Evolutionary conservation across 2,113 vertebrate species (phyloP).

Genomic region (Actenoides hombroni): DNA sequence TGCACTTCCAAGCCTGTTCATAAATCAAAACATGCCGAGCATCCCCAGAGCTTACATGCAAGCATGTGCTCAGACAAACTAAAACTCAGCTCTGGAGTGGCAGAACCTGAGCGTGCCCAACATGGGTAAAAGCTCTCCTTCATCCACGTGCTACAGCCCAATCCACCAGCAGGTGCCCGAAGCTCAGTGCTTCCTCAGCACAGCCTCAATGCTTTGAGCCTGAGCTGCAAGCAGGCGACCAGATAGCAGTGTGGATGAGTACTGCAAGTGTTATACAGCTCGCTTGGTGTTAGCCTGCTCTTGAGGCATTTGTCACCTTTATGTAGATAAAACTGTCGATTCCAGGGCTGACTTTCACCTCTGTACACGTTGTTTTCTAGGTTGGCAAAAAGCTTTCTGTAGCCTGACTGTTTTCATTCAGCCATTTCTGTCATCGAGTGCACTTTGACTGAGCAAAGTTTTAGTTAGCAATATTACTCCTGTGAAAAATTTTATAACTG

Average conservation of each 20-base stretch:
- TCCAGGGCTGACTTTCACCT: slow-evolving; percentile 54
- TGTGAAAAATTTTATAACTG: not conserved
- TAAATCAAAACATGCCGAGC: slow-evolving; percentile 48
- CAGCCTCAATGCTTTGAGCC: slow-evolving; percentile 33
- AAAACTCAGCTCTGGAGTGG: slow-evolving; percentile 52
- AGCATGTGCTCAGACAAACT: slow-evolving; percentile 62
- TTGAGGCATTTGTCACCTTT: slow-evolving; percentile 57
- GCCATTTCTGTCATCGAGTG: slow-evolving; percentile 26
- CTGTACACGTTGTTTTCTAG: slow-evolving; percentile 53
- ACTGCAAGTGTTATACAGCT: slow-evolving; percentile 31
- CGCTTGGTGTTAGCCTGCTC: slow-evolving; percentile 27
- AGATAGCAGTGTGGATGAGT: slow-evolving; percentile 44
- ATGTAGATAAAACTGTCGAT: slow-evolving; percentile 39
- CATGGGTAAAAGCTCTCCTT: slow-evolving; percentile 44
- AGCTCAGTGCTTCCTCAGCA: slow-evolving; percentile 7
- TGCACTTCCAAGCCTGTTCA: slow-evolving; percentile 44
- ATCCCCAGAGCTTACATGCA: slow-evolving; percentile 62
- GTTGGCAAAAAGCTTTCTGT: slow-evolving; percentile 49
- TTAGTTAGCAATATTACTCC: not conserved
- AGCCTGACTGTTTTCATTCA: slow-evolving; percentile 36
- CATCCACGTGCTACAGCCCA: slow-evolving; percentile 30
- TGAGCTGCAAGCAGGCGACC: slow-evolving; percentile 54
- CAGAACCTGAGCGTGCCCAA: slow-evolving; percentile 49
- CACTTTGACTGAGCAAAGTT: slow-evolving; percentile 37
- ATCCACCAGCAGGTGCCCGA: slow-evolving; percentile 30